Base-by-base conservation (phyloP, 2,888 invertebrate species). In the Tubulanus polymorphus region DNA sequence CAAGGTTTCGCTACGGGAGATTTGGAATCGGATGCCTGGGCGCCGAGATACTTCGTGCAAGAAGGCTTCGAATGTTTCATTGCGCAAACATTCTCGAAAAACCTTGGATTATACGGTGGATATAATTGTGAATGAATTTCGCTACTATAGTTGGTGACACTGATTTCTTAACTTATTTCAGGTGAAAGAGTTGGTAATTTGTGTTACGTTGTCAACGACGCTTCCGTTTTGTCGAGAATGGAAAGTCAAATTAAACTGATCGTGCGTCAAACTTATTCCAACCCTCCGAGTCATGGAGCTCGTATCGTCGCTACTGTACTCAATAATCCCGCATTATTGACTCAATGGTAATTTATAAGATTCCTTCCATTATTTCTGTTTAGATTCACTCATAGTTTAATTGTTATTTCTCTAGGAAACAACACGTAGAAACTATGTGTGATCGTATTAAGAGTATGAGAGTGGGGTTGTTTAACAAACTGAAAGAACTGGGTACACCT, bases 51-150 rank as follows among this genome's bases (percentile, higher is more conserved):
- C 80, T 96, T 97, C 81, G 90, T 88, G 2, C 81, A 86, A 57
- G 83, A 87, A 55, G 94, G 93, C 37, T 89, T 96, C 78, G 97
- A 99, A 80, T 83, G 96, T 51, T 83, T 97, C 63, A 89, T 90
- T 74, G 88, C 95, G 1, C 99, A 99, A 81, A 95, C 94, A 12
- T 99, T 94, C 82, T 96, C 99, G 53, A 99, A 99, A 82, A 99
- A 99, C 82, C 99, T 99, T 81, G 99, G 99, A 15, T 84, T 99
- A 3, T 99, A 99, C 82, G 95, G 93, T 91, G 62, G 76, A 86
- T 73, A n/a, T n/a, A n/a, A n/a, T n/a, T n/a, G n/a, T n/a, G n/a
- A n/a, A n/a, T n/a, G n/a, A n/a, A n/a, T n/a, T n/a, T n/a, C n/a
- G n/a, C n/a, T n/a, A n/a, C n/a, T n/a, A n/a, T n/a, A n/a, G n/a